A percentile compares a stretch with the other conserved stretches of the same genome.
Evolutionary conservation across 2,113 vertebrate genomes (phyloP).

Genomic region (Notarius lentiginosus): DNA sequence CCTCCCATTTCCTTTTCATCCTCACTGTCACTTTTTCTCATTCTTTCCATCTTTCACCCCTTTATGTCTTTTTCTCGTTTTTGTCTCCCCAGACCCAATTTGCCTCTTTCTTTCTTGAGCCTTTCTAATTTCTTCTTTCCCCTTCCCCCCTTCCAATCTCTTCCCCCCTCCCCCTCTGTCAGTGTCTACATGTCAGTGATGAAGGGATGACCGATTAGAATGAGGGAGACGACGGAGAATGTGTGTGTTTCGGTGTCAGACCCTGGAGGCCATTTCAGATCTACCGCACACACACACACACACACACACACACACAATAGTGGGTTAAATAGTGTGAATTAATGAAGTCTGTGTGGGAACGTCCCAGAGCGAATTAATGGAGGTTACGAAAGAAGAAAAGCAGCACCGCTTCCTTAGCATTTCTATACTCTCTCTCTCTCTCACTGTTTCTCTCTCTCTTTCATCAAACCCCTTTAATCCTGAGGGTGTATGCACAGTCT

Average conservation of each 20-base stretch:
- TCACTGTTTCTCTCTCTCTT: constrained; percentile 52
- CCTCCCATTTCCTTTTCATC: neutral
- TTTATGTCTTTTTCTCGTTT: neutral
- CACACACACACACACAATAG: constrained; percentile 40
- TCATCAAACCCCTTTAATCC: constrained; percentile 75
- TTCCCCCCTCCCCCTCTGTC: neutral
- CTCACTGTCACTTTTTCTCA: neutral
- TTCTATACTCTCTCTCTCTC: constrained; percentile 60
- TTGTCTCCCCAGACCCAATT: neutral
- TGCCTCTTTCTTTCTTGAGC: neutral
- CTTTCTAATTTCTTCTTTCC: too few species aligned
- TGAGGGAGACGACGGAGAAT: constrained; percentile 2
- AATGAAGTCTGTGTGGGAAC: constrained; percentile 54
- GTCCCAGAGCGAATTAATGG: constrained; percentile 60
- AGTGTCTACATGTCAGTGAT: neutral
- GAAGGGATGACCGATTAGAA: neutral
- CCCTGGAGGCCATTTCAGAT: constrained; percentile 14
- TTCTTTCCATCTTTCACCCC: neutral
- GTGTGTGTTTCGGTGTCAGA: constrained; percentile 29
- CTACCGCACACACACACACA: constrained; percentile 38
- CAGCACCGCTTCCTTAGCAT: constrained; percentile 72
- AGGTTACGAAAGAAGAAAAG: constrained; percentile 55
- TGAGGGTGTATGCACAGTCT: constrained; percentile 65
- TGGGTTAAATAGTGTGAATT: constrained; percentile 52
- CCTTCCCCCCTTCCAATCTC: neutral